These are phyloP conservation scores for Datnioides undecimradiatus DNA, from an alignment of 2,113 vertebrate species.

Conservation along the genomic window DNA sequence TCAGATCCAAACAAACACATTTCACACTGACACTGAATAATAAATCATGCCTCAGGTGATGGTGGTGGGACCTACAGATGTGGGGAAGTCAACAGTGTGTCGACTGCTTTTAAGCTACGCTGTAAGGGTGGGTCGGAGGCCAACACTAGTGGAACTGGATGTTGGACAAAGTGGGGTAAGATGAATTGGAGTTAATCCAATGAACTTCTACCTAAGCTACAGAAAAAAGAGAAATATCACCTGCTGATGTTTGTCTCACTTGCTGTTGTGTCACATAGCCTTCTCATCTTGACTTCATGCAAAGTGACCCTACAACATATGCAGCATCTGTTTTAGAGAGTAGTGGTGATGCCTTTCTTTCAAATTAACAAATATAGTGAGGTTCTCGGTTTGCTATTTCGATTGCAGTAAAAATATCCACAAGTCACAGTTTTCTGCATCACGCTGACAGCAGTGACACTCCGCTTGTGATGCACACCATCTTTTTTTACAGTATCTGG, in stretches of 20 bases:
- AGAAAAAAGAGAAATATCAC: neutral
- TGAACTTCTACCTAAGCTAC: neutral
- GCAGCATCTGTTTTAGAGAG: neutral
- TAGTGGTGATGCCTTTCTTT: neutral
- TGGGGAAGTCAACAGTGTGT: slow-evolving; percentile 95
- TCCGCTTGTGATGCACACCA: neutral
- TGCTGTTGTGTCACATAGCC: neutral
- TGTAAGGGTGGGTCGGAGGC: slow-evolving; percentile 95
- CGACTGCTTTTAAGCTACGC: slow-evolving; percentile 93
- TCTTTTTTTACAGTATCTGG: neutral
- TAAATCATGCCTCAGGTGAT: slow-evolving; percentile 85
- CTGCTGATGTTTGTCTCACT: neutral
- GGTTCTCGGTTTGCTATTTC: neutral
- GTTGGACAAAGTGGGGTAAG: slow-evolving; percentile 94
- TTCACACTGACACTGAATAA: neutral
- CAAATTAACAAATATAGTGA: neutral
- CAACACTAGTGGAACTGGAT: slow-evolving; percentile 96
- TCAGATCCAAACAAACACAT: neutral
- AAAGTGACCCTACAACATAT: neutral
- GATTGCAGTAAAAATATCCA: neutral
- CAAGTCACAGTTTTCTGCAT: neutral
- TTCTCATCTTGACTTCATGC: neutral
- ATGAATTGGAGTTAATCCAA: neutral
- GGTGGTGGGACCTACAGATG: slow-evolving; percentile 96
- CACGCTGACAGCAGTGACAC: neutral